phyloP scores from a whole-genome alignment of 1,140 invertebrate genomes.

The Drosophila parabipectinata region DNA sequence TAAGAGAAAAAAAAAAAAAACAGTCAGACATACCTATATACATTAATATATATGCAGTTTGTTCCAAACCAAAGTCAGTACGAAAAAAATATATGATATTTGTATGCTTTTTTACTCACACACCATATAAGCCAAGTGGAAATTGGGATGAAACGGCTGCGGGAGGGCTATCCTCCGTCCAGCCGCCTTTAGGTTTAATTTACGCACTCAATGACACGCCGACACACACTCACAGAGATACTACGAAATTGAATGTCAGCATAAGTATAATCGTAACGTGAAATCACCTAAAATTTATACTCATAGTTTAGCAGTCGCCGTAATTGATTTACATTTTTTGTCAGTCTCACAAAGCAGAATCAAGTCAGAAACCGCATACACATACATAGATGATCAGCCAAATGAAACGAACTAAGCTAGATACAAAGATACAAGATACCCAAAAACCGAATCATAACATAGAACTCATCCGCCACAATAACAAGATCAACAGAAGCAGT shows the following conservation, averaged over 20 bases:
- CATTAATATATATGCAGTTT: conserved; percentile 41
- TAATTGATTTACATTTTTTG: conserved; percentile 73
- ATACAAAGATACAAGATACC: conserved; percentile 41
- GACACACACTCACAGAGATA: conserved; percentile 36
- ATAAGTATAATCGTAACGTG: conserved; percentile 65
- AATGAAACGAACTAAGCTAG: conserved; percentile 69
- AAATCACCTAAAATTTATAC: conserved; percentile 66
- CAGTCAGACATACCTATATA: conserved; percentile 55
- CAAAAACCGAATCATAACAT: conserved; percentile 47
- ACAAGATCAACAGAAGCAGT: conserved; percentile 30
- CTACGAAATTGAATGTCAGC: conserved; percentile 58
- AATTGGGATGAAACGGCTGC: conserved; percentile 41
- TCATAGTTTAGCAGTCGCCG: conserved; percentile 75
- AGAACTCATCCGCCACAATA: conserved; percentile 52
- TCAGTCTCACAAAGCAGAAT: conserved; percentile 57
- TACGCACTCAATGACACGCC: conserved; percentile 54
- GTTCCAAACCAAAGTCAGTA: conserved; percentile 56
- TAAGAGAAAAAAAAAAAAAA: conserved; percentile 33
- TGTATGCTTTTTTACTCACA: conserved; percentile 83
- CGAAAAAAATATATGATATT: conserved; percentile 65
- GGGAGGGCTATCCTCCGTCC: conserved; percentile 45
- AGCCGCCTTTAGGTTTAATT: conserved; percentile 70
- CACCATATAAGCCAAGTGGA: conserved; percentile 45
- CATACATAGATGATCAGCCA: conserved; percentile 37
- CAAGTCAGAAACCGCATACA: conserved; percentile 46